Conservation (phyloP, 2,113 vertebrate genomes). For the Gracilinanus agilis region DNA sequence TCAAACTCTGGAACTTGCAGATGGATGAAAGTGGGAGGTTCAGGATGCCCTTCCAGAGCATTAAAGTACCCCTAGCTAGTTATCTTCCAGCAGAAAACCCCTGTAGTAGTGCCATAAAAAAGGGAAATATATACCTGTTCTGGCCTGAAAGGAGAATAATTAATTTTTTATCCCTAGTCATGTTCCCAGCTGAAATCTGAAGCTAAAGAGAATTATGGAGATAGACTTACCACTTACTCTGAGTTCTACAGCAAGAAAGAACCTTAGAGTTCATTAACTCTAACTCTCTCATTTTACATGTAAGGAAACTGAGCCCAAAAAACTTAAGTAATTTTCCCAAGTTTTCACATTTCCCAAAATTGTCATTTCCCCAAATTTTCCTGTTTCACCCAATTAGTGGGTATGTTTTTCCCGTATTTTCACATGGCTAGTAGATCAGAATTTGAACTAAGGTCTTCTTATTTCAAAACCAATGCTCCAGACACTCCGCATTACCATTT, state of each 20-base stretch:
- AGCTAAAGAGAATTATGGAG: neutral
- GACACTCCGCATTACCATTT: too few relatives aligned
- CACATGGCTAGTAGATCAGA: too few relatives aligned
- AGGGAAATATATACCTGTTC: neutral
- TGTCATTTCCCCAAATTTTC: too few relatives aligned
- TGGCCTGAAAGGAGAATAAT: neutral
- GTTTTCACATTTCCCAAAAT: too few relatives aligned
- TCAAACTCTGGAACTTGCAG: neutral
- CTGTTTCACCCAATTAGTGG: too few relatives aligned
- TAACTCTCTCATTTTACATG: too few relatives aligned
- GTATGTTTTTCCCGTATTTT: too few relatives aligned
- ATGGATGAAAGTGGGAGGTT: neutral
- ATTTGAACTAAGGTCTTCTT: too few relatives aligned
- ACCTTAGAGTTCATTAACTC: too few relatives aligned
- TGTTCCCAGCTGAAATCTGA: neutral
- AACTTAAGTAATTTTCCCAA: neutral
- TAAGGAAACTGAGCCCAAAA: too few relatives aligned
- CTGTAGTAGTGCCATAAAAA: neutral
- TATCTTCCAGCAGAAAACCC: neutral
- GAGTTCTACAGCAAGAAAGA: too few relatives aligned
- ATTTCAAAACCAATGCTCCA: too few relatives aligned
- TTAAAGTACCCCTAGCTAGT: neutral
- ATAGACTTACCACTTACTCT: neutral
- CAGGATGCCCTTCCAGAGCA: neutral
- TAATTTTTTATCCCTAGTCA: neutral